These are phyloP conservation scores for Edolisoma coerulescens DNA, from an alignment of 2,113 vertebrate genomes.

Conservation along the genomic window DNA sequence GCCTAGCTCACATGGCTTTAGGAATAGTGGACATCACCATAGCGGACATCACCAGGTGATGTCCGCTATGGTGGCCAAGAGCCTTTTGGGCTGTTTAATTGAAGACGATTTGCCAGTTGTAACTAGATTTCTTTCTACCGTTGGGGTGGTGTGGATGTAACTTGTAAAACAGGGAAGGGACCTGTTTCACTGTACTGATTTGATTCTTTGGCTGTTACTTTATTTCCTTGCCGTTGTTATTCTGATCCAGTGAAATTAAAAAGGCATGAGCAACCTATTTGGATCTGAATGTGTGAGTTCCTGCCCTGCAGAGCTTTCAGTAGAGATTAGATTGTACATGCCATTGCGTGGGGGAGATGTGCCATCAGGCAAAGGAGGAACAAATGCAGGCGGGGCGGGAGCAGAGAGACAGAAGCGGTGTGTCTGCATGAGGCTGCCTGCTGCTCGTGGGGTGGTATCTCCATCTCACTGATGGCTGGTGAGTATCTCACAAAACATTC, in stretches of 20 bases:
- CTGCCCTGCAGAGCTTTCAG: conserved; percentile 55
- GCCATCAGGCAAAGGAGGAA: conserved; percentile 46
- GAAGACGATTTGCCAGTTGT: neutral
- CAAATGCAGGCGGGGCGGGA: conserved; percentile 40
- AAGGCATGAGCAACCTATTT: conserved; percentile 56
- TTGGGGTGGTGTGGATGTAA: neutral
- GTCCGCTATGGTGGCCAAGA: neutral
- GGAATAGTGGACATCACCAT: neutral
- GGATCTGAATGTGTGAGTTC: conserved; percentile 46
- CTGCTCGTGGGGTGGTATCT: conserved; percentile 14
- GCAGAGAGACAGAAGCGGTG: neutral
- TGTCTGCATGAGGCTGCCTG: conserved; percentile 9
- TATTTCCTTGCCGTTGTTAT: conserved; percentile 43
- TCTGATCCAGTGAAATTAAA: conserved; percentile 56
- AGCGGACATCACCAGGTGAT: neutral
- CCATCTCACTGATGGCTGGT: neutral
- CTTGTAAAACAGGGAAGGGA: neutral
- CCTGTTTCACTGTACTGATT: neutral
- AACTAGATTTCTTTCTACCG: neutral
- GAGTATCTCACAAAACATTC: neutral
- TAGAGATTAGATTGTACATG: conserved; percentile 57
- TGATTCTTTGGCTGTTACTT: conserved; percentile 28
- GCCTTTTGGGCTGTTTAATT: neutral
- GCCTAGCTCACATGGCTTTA: fast-evolving
- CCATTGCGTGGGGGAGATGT: conserved; percentile 45